Evolutionary conservation across 2,113 vertebrate genomes (phyloP).

Genomic region (Ceuthmochares aereus): DNA sequence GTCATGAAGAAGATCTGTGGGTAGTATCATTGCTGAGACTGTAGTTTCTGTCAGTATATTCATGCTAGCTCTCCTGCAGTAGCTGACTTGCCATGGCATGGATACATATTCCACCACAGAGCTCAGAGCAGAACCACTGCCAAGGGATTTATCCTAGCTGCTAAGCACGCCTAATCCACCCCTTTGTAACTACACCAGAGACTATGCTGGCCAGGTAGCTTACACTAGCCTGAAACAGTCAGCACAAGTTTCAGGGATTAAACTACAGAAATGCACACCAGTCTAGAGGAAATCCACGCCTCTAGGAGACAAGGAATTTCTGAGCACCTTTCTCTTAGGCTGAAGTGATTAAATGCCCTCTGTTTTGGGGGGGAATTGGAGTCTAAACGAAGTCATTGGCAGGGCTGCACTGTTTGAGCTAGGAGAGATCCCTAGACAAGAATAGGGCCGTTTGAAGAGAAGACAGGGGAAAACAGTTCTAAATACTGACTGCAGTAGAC

Average conservation of each 20-base stretch:
- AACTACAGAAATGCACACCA: neutral
- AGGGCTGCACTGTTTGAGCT: neutral
- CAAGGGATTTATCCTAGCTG: neutral
- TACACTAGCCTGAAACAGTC: neutral
- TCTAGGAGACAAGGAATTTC: neutral
- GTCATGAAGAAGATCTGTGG: neutral
- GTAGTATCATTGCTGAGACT: neutral
- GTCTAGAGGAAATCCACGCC: neutral
- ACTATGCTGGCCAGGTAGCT: neutral
- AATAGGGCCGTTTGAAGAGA: neutral
- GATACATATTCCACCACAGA: neutral
- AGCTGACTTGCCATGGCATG: neutral
- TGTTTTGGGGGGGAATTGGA: neutral
- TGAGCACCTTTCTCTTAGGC: neutral
- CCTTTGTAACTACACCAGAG: neutral
- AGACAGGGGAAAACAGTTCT: neutral
- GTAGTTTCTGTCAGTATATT: neutral
- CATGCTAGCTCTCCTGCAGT: neutral
- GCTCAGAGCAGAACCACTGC: neutral
- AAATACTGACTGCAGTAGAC: accelerated
- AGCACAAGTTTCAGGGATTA: neutral
- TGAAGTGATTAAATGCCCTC: neutral
- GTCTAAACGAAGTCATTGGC: neutral
- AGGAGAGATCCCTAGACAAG: neutral
- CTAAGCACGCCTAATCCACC: neutral